Base-by-base conservation (phyloP, 2,797 vertebrate species). In the Sibirionetta formosa region DNA sequence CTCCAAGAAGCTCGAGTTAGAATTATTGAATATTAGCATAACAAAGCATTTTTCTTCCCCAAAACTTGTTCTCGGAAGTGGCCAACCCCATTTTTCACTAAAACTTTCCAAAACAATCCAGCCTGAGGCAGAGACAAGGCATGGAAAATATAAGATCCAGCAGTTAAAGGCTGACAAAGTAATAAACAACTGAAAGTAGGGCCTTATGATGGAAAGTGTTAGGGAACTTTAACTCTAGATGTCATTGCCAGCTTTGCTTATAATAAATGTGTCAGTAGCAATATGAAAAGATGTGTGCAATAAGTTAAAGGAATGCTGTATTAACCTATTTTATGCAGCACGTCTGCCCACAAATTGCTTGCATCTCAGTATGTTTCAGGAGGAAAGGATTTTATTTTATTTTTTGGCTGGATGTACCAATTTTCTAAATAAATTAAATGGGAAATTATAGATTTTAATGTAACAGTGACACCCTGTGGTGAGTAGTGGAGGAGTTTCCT, bases 381-480 rank as follows among this genome's bases (percentile, higher is more conserved):
- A 85, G 42, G 82, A 85, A 84, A 76, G 11, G 8, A 20, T 44
- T 65, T 31, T 31, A 9, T 42, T 7, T 64, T 40, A 11, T 35
- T 75, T n/a, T 65, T 20, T 58, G 1, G 1, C 33, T 77, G n/a
- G 81, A 69, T 29, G 6, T 63, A 88, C 83, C 92, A 61, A 87
- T 91, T 94, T 79, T 86, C 38, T 60, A 76, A 73, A 4, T 3
- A 57, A 5, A 11, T 36, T 48, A 94, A 70, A 46, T 6, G n/a
- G 44, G 31, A 84, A 66, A 75, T 78, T 46, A 24, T 11, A 36
- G 73, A 33, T 87, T 75, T 92, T 94, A 85, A 84, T 88, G 79
- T 94, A 88, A 90, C 87, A 96, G 96, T 93, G 97, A 96, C 97
- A 96, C 97, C 97, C 66, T 91, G 96, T 97, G 98, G 96, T 81